Base-by-base conservation (phyloP, 2,113 vertebrate genomes). In the Bos javanicus region DNA sequence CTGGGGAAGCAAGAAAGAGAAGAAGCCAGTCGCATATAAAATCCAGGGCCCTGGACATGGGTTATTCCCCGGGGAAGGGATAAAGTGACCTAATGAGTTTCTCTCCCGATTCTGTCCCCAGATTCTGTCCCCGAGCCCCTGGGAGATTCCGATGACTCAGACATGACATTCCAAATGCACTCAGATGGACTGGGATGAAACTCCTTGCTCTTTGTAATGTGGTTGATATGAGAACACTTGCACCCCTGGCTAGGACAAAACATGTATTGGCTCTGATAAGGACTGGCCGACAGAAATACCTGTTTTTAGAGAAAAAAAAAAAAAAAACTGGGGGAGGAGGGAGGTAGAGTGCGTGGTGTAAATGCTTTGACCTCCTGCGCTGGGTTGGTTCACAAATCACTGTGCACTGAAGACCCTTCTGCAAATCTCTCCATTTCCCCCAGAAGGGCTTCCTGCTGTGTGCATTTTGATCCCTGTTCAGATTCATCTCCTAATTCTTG, bases 101-200 rank as follows among this genome's bases (percentile, higher is more conserved):
- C 84, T 17, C n/a, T 54, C 57, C 8, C 0, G 0, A 4, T n/a
- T 36, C 90, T 50, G 6, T n/a, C 25, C 57, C 56, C 4, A 17
- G 28, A 88, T 25, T 23, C 36, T 43, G 74, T 64, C 30, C 43
- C 78, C 9, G 3, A 39, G 93, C 25, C 36, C 36, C n/a, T 46
- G 1, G 88, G 56, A 33, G 43, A 30, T 46, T n/a, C 62, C 0
- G 1, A 2, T n/a, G 15, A 59, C 19, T 86, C 48, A 28, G 54
- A 64, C 89, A 30, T 0, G 2, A 43, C 28, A 8, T 85, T 36
- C 36, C 21, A 59, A 59, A 74, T 0, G 0, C 28, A 3, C 2
- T 0, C 15, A 2, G 19, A 14, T 0, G 6, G 82, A 13, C 39
- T 6, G 10, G 86, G 36, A 7, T 76, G 71, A 12, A 10, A 8